These are phyloP conservation scores for Teleopsis dalmanni DNA, from an alignment of 1,140 invertebrate species.

Conservation along the genomic window DNA sequence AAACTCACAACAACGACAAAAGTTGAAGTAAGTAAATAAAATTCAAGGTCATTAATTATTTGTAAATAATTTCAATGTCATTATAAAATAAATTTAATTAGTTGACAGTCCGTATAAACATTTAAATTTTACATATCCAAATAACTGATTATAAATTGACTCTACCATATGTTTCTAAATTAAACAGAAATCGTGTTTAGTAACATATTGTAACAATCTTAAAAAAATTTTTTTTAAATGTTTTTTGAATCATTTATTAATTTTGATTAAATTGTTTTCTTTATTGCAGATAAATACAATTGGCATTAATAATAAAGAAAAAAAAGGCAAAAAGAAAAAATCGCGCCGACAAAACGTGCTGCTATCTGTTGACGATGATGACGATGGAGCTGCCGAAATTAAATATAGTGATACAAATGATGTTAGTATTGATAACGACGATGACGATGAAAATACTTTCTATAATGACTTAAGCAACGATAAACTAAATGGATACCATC, in stretches of 20 bases:
- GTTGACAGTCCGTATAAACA: too few species aligned
- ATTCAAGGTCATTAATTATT: too few species aligned
- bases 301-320: constrained; percentile 20
- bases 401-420: constrained; percentile 7
- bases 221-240: background rate
- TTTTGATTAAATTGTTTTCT: background rate
- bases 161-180: background rate
- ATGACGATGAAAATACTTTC: constrained; percentile 21
- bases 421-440: constrained; percentile 10
- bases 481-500: constrained; percentile 3
- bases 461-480: constrained; percentile 2
- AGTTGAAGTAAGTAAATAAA: too few species aligned
- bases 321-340: constrained; percentile 19
- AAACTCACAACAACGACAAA: too few species aligned
- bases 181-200: background rate
- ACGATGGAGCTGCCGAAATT: constrained; percentile 13
- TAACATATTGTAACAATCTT: background rate
- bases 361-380: constrained; percentile 31
- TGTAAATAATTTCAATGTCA: too few species aligned
- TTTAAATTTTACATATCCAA: background rate
- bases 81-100: too few species aligned
- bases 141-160: background rate
- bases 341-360: constrained; percentile 25
- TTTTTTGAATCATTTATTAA: constrained; percentile 3
- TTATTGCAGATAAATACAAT: constrained; percentile 32